phyloP scores from a whole-genome alignment of 2,797 vertebrate genomes.

The Peromyscus aztecus region DNA sequence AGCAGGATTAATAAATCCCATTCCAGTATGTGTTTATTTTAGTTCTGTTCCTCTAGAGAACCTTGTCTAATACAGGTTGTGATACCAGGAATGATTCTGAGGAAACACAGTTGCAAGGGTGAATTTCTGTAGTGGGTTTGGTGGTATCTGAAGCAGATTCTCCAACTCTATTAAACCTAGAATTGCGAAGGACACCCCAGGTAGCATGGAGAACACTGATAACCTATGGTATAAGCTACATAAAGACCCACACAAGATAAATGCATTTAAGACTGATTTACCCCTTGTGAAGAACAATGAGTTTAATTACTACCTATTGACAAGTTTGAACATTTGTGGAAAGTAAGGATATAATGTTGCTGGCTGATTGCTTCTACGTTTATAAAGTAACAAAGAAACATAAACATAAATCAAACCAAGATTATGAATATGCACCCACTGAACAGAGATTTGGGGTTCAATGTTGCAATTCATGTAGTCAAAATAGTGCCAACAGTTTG shows the following conservation, averaged over 20 bases:
- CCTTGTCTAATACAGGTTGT: not conserved
- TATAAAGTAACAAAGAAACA: not conserved
- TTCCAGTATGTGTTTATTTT: not conserved
- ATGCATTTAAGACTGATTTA: not conserved
- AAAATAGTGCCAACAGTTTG: not conserved
- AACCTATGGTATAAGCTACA: not conserved
- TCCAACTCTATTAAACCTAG: not conserved
- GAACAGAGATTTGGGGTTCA: not conserved
- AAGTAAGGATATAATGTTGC: not conserved
- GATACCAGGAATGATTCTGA: not conserved
- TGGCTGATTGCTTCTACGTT: not conserved
- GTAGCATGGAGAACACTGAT: not conserved
- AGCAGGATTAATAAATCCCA: not conserved
- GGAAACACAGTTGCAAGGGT: not conserved
- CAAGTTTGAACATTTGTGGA: not conserved
- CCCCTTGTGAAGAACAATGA: not conserved
- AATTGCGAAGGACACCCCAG: not conserved
- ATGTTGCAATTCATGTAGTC: not conserved
- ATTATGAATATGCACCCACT: not conserved
- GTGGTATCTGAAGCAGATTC: not conserved
- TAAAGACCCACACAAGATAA: not conserved
- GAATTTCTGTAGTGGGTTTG: not conserved
- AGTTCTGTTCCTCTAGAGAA: not conserved
- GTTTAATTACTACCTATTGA: not conserved
- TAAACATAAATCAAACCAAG: not conserved